phyloP scores from a whole-genome alignment of 2,888 invertebrate species.

The Neocrepidodera transversa region DNA sequence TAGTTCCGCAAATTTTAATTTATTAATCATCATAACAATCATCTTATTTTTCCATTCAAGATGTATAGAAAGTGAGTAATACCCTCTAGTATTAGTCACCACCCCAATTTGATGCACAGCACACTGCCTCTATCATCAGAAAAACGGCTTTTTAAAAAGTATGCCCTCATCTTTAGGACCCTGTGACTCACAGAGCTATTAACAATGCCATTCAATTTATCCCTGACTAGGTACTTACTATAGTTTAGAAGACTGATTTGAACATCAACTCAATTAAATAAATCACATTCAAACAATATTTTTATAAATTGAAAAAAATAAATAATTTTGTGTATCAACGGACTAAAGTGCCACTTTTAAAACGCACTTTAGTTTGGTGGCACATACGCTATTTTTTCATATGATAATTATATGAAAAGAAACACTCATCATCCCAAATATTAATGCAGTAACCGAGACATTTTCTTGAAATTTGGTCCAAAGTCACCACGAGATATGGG shows the following conservation, averaged over 20 bases:
- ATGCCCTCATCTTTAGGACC: slow-evolving; percentile 32
- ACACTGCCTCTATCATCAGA: slow-evolving; percentile 24
- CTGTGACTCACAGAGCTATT: slow-evolving; percentile 34
- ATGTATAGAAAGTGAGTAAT: slow-evolving; percentile 29
- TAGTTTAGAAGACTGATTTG: slow-evolving; percentile 15
- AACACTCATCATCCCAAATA: no score
- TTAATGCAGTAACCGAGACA: no score
- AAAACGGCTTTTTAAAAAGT: slow-evolving; percentile 35
- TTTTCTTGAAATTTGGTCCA: no score
- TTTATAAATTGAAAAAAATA: no score
- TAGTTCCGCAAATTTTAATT: background rate
- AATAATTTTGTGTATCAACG: no score
- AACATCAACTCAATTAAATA: no score
- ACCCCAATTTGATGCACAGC: slow-evolving; percentile 29
- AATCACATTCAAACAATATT: no score
- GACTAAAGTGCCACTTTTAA: no score
- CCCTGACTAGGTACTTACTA: slow-evolving; percentile 22
- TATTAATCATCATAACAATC: slow-evolving; percentile 19
- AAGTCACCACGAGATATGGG: no score
- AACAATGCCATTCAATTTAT: slow-evolving; percentile 36
- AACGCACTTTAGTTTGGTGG: no score
- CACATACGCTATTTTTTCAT: no score
- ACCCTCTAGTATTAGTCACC: slow-evolving; percentile 31
- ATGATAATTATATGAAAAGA: no score
- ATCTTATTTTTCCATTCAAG: slow-evolving; percentile 22